These are phyloP conservation scores for Leucoraja erinaceus DNA, from an alignment of 2,113 vertebrate species.

Conservation along the genomic window DNA sequence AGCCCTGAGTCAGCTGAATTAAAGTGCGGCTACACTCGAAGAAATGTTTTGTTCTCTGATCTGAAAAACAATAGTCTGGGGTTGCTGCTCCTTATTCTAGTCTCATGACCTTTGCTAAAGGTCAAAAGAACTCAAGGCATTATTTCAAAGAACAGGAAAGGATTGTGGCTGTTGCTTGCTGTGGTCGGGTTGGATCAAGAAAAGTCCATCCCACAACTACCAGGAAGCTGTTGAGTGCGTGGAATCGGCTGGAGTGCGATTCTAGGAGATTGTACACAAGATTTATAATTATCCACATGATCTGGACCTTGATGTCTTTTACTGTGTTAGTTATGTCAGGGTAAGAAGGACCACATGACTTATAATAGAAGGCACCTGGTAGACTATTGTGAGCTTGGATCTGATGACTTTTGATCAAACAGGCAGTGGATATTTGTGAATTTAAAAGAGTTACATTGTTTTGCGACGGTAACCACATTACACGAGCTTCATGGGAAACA, in stretches of 20 bases:
- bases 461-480: neutral
- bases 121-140: no score
- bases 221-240: neutral
- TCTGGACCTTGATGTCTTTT: neutral
- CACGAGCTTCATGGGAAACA: neutral
- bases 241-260: neutral
- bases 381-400: neutral
- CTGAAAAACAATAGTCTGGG: neutral
- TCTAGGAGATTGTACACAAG: neutral
- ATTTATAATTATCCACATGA: neutral
- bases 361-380: neutral
- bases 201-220: neutral
- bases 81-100: neutral
- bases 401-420: neutral
- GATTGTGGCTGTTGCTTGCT: neutral
- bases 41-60: neutral
- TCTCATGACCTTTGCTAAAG: neutral
- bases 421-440: neutral
- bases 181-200: neutral
- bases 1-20: neutral
- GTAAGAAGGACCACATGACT: neutral
- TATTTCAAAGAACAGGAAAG: no score
- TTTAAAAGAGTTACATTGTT: neutral
- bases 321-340: neutral
- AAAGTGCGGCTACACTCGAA: neutral